These are phyloP conservation scores for Nephila pilipes DNA, from an alignment of 1,140 invertebrate genomes.

Conservation along the genomic window DNA sequence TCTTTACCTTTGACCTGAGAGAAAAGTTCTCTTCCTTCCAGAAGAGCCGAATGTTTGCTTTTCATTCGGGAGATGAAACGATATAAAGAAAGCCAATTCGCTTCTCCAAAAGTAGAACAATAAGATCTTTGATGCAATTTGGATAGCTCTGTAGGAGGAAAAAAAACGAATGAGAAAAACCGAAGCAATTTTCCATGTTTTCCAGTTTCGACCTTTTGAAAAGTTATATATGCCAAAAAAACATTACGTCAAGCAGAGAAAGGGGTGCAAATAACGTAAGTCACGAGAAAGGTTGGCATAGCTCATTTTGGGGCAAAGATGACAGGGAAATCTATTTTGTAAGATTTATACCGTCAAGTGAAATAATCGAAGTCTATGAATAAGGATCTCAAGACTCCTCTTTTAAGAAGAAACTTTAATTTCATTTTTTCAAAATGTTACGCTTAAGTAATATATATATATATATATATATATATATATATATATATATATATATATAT, in stretches of 20 bases:
- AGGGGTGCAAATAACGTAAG: background rate
- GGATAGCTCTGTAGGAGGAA: constrained; percentile 24
- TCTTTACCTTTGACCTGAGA: constrained; percentile 34
- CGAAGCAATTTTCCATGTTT: constrained; percentile 64
- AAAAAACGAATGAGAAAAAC: background rate
- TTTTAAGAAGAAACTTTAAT: too few relatives aligned
- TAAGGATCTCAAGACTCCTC: too few relatives aligned
- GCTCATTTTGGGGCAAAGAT: background rate
- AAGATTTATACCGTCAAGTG: too few relatives aligned
- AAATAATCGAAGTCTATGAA: too few relatives aligned
- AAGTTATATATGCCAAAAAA: constrained; percentile 21
- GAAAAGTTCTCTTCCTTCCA: background rate
- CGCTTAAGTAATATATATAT: too few relatives aligned
- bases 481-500: too few relatives aligned
- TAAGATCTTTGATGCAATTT: constrained; percentile 72
- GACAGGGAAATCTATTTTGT: background rate
- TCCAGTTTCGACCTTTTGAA: background rate
- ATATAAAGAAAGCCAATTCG: constrained; percentile 67
- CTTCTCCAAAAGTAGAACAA: constrained; percentile 58
- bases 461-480: too few relatives aligned
- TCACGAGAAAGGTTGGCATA: background rate
- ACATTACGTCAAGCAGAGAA: background rate
- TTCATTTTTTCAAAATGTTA: too few relatives aligned
- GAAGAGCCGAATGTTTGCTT: constrained; percentile 63
- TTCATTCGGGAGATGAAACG: constrained; percentile 66